Evolutionary conservation across 2,888 invertebrate genomes (phyloP).

Genomic region (Ennomos fuscantarius): DNA sequence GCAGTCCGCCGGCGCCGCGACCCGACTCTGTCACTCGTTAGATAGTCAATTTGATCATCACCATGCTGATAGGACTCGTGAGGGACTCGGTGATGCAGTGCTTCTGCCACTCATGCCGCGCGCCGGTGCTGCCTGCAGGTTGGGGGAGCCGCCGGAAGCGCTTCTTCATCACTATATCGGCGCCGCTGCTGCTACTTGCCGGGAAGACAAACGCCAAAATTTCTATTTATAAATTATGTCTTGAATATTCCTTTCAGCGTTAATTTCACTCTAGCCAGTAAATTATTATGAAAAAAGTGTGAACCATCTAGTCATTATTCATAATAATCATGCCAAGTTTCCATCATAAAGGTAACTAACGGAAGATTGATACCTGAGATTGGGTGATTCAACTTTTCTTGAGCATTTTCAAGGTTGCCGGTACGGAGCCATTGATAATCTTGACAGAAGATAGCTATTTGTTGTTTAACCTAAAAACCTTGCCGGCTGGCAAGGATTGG

Average conservation of each 20-base stretch:
- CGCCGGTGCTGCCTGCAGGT: conserved; percentile 91
- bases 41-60: conserved; percentile 79
- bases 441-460: background rate
- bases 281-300: background rate
- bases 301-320: no score
- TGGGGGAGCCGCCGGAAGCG: conserved; percentile 62
- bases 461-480: conserved; percentile 12
- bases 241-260: conserved; percentile 20
- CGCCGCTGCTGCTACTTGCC: conserved; percentile 59
- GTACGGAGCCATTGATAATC: no score
- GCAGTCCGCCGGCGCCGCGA: conserved; percentile 85
- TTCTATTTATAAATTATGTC: conserved; percentile 39
- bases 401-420: no score
- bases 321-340: background rate
- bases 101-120: conserved; percentile 97
- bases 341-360: background rate
- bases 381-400: background rate
- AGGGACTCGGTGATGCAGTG: conserved; percentile 97
- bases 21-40: conserved; percentile 79
- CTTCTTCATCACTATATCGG: conserved; percentile 38
- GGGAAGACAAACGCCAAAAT: conserved; percentile 62
- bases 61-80: conserved; percentile 95
- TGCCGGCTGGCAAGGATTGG: conserved; percentile 50
- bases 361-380: background rate
- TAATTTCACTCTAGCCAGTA: background rate